Conservation (phyloP, 2,888 invertebrate species). For the Eurytoma adleriae region DNA sequence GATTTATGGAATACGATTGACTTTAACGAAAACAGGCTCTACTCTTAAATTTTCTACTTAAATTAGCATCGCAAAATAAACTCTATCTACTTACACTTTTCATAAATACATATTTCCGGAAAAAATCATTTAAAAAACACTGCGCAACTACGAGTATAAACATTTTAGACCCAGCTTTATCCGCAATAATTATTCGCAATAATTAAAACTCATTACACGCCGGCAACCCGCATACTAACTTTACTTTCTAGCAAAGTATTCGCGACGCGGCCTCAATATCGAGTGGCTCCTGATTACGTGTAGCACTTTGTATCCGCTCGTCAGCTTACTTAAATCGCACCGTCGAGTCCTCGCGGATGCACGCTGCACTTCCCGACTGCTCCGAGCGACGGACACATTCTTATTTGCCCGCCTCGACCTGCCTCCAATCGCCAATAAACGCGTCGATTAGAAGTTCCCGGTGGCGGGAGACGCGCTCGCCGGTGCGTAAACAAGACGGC, state of each 20-base stretch:
- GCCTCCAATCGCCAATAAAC: neutral
- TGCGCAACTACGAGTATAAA: too few species aligned
- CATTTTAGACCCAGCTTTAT: neutral
- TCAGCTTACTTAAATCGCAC: neutral
- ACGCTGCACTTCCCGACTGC: neutral
- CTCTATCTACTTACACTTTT: too few species aligned
- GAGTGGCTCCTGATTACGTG: constrained; percentile 27
- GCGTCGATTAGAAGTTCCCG: neutral
- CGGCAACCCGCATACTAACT: constrained; percentile 21
- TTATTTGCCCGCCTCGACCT: neutral
- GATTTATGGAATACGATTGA: constrained; percentile 81
- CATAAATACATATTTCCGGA: too few species aligned
- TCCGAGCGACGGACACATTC: neutral
- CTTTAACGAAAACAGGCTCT: constrained; percentile 79
- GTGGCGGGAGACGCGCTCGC: neutral
- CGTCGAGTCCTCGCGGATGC: neutral
- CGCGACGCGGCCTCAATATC: constrained; percentile 40
- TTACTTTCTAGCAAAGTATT: constrained; percentile 44
- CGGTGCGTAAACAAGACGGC: constrained; percentile 1
- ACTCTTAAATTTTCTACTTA: neutral
- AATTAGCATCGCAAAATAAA: too few species aligned
- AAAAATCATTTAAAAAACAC: too few species aligned
- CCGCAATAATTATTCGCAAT: neutral
- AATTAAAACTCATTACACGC: constrained; percentile 7
- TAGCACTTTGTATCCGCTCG: neutral